Evolutionary conservation across 2,888 invertebrate species (phyloP).

Genomic region (Crematogaster levior): DNA sequence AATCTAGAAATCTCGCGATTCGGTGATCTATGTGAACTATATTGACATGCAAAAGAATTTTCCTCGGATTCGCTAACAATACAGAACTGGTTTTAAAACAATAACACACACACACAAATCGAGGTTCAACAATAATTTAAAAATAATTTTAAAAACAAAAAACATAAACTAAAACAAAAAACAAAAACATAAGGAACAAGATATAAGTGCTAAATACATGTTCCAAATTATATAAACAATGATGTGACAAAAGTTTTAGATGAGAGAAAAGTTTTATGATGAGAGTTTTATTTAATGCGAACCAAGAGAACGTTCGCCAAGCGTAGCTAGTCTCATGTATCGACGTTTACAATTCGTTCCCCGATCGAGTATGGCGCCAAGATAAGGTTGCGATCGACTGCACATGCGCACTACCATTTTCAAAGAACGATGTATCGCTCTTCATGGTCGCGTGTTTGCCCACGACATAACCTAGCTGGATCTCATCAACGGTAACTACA

Average conservation of each 20-base stretch:
- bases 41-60: background rate
- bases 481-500: constrained; percentile 7
- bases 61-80: background rate
- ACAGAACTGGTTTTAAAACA: background rate
- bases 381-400: constrained; percentile 8
- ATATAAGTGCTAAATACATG: too few species aligned
- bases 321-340: background rate
- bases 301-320: background rate
- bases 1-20: background rate
- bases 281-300: background rate
- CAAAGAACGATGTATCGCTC: constrained; percentile 14
- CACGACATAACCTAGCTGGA: constrained; percentile 41
- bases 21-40: background rate
- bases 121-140: too few species aligned
- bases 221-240: too few species aligned
- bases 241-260: too few species aligned
- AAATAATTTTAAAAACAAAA: too few species aligned
- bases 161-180: too few species aligned
- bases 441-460: constrained; percentile 45
- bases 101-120: too few species aligned
- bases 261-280: background rate
- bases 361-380: constrained; percentile 22
- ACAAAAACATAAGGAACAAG: too few species aligned
- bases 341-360: background rate
- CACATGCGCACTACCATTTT: constrained; percentile 28